phyloP scores from a whole-genome alignment of 2,797 vertebrate species.

The Melopsittacus undulatus region DNA sequence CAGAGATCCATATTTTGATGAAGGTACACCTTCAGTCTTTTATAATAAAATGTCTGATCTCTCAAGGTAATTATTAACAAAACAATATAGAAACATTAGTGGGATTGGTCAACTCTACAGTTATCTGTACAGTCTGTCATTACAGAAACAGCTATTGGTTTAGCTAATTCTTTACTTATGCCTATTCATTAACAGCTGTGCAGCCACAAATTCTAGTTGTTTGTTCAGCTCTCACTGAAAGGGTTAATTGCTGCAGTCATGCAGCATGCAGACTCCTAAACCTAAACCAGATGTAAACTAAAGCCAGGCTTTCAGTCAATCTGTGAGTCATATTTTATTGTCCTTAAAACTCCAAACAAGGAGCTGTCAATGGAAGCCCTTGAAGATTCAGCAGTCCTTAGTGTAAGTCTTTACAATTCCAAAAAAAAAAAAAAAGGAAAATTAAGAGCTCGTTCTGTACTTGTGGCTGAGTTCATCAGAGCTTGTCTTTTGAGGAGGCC shows the following conservation, averaged over 20 bases:
- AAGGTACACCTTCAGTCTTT: background rate
- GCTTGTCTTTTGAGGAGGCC: slow-evolving; percentile 31
- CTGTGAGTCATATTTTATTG: slow-evolving; percentile 76
- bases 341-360: slow-evolving; percentile 80
- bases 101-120: background rate
- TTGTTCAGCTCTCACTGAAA: slow-evolving; percentile 53
- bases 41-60: background rate
- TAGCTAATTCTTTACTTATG: background rate
- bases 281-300: slow-evolving; percentile 84
- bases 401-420: slow-evolving; percentile 56
- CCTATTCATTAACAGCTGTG: background rate
- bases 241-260: slow-evolving; percentile 80
- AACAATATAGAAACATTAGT: background rate
- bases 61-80: background rate
- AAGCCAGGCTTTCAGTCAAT: slow-evolving; percentile 79
- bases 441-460: slow-evolving; percentile 23
- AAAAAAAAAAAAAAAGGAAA: slow-evolving; percentile 44
- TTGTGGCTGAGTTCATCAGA: slow-evolving; percentile 29
- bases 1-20: background rate
- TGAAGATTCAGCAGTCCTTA: slow-evolving; percentile 67
- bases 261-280: slow-evolving; percentile 79
- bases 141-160: background rate
- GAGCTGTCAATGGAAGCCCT: slow-evolving; percentile 65
- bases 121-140: background rate
- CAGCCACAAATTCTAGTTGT: background rate